A percentile compares a stretch with the other conserved stretches of the same genome.
phyloP scores from a whole-genome alignment of 1,140 invertebrate genomes.

The Lepeophtheirus salmonis region DNA sequence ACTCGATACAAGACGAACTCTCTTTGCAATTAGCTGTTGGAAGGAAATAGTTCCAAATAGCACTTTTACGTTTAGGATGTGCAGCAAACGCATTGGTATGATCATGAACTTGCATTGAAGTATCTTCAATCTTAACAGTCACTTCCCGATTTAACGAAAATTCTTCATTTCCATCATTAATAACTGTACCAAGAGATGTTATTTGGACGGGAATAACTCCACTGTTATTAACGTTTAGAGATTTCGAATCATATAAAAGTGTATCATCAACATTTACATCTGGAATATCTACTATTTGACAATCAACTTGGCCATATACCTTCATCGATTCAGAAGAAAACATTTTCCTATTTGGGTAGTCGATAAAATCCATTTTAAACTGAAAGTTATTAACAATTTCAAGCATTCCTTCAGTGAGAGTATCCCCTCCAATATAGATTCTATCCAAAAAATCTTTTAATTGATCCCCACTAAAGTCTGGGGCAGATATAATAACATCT shows the following conservation, averaged over 20 bases:
- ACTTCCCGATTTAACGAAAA: background rate
- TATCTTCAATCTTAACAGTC: background rate
- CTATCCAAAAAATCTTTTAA: background rate
- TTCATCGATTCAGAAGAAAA: background rate
- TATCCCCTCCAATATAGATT: background rate
- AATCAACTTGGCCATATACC: background rate
- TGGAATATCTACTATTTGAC: background rate
- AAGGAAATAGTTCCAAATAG: slow-evolving; percentile 13
- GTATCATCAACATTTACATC: no score
- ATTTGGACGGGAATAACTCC: background rate
- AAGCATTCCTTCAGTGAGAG: background rate
- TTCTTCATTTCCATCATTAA: background rate
- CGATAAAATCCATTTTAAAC: background rate
- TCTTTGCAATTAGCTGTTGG: no score
- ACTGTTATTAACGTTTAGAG: background rate
- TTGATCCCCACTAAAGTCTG: background rate
- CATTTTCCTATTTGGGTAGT: background rate
- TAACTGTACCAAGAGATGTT: background rate
- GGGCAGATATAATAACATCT: background rate
- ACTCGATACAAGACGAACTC: background rate
- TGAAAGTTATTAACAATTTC: background rate
- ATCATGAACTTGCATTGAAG: background rate
- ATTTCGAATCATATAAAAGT: no score
- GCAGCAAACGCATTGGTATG: background rate
- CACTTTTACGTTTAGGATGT: background rate